Conservation (phyloP, 2,113 vertebrate species). For the Gymnorhina tibicen region DNA sequence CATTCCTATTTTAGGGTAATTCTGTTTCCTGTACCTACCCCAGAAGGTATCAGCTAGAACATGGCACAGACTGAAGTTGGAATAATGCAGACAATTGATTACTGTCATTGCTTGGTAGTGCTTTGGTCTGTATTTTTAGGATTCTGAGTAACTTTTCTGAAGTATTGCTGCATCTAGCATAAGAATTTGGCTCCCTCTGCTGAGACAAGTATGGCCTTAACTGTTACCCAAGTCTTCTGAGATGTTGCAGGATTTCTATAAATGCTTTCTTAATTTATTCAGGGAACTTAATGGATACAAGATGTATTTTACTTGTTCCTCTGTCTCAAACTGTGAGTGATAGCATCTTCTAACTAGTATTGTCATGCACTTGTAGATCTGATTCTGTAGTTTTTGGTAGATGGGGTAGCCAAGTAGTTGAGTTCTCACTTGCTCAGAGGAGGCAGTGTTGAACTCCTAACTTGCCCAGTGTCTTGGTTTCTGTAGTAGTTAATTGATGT, state of each 20-base stretch:
- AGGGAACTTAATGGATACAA: background rate
- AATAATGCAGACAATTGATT: background rate
- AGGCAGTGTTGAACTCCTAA: background rate
- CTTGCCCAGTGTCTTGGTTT: background rate
- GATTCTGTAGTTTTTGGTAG: background rate
- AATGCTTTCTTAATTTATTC: background rate
- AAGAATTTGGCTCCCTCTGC: constrained; percentile 5
- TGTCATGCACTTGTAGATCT: background rate
- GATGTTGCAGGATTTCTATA: background rate
- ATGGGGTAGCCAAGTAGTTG: background rate
- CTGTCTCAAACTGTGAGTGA: background rate
- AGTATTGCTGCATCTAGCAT: background rate
- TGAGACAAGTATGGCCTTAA: background rate
- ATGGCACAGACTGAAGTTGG: background rate
- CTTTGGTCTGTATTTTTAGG: background rate
- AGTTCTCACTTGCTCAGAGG: background rate
- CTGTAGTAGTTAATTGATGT: background rate
- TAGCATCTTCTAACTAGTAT: background rate
- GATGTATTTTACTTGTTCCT: background rate
- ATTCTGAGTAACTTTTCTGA: background rate
- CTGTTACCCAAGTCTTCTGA: background rate
- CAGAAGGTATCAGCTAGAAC: background rate
- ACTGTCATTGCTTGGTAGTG: background rate
- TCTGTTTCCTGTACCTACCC: background rate
- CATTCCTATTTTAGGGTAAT: background rate